Conservation (phyloP, 2,797 vertebrate genomes). For the Podarcis lilfordi region DNA sequence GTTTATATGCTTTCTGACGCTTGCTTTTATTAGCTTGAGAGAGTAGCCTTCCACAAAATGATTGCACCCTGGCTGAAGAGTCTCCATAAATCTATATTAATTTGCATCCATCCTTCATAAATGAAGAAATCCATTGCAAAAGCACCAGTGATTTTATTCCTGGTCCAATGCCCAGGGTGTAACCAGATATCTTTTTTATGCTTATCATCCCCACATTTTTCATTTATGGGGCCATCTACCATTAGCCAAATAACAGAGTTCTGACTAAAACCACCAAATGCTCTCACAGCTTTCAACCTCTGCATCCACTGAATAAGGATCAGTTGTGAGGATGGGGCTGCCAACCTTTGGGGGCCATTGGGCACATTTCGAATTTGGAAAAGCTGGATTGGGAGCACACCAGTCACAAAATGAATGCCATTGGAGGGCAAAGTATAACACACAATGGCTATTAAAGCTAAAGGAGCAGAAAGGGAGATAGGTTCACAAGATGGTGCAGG, state of each 20-base stretch:
- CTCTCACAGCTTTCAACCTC: no score
- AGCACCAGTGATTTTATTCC: conserved; percentile 30
- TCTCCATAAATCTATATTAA: conserved; percentile 41
- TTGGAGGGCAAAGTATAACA: no score
- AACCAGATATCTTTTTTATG: conserved; percentile 50
- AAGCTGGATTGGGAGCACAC: no score
- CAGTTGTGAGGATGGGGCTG: no score
- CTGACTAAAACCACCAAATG: background rate
- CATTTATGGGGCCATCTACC: conserved; percentile 33
- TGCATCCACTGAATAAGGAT: no score
- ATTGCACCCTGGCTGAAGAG: conserved; percentile 28
- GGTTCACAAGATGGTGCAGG: no score
- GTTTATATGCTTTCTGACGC: conserved; percentile 5
- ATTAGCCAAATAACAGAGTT: background rate
- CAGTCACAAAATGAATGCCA: no score
- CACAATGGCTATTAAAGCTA: no score
- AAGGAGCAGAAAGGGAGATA: no score
- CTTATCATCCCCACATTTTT: conserved; percentile 37
- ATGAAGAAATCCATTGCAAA: background rate
- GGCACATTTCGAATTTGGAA: no score
- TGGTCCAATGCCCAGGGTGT: conserved; percentile 16
- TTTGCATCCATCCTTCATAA: conserved; percentile 29
- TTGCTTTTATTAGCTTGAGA: conserved; percentile 14
- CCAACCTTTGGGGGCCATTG: no score
- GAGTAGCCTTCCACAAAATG: conserved; percentile 35